Percentiles rank a stretch among this genome's conserved stretches.
Evolutionary conservation across 2,113 vertebrate species (phyloP).

Genomic region (Uropsilus gracilis): DNA sequence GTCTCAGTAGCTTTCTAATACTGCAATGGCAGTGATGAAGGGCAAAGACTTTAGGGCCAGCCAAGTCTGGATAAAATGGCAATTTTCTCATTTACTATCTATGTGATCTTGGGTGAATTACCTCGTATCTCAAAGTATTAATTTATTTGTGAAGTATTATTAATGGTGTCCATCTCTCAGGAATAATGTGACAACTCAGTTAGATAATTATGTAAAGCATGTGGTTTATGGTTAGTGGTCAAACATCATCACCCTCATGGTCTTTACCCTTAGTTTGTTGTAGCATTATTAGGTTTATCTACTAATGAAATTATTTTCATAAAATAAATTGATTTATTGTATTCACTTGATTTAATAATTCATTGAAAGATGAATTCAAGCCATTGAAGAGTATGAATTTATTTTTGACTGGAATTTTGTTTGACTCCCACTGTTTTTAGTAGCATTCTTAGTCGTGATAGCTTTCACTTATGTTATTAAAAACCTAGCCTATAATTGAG

Average conservation of each 20-base stretch:
- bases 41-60: neutral
- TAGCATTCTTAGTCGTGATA: neutral
- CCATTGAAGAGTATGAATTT: neutral
- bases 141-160: neutral
- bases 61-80: neutral
- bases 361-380: neutral
- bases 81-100: neutral
- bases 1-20: neutral
- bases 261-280: slow-evolving; percentile 22
- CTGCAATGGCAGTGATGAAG: neutral
- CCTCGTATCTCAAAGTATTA: neutral
- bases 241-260: neutral
- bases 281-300: neutral
- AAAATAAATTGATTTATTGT: slow-evolving; percentile 23
- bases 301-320: neutral
- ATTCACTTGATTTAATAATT: slow-evolving; percentile 26
- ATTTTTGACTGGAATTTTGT: slow-evolving; percentile 15
- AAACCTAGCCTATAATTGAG: neutral
- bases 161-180: neutral
- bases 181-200: neutral
- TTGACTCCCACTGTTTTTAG: neutral
- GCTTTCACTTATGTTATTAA: slow-evolving; percentile 30
- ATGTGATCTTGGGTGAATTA: neutral
- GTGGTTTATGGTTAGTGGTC: neutral
- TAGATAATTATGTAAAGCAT: neutral